Evolutionary conservation across 1,140 invertebrate species (phyloP).

Genomic region (Zaprionus vittiger): DNA sequence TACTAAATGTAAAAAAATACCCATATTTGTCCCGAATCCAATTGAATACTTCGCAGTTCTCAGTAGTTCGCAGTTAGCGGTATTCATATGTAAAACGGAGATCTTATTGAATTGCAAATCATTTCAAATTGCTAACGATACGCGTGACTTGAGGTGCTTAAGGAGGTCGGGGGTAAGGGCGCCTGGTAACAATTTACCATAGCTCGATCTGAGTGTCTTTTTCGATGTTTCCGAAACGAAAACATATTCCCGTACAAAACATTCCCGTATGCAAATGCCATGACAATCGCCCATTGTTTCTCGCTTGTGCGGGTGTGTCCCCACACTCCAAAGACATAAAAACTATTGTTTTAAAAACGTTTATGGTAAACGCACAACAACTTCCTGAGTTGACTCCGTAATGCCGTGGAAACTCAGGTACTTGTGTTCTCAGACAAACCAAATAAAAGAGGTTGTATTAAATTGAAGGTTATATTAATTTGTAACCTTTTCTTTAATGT

Average conservation of each 20-base stretch:
- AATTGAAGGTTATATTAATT: constrained; percentile 3
- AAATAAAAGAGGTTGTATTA: background rate
- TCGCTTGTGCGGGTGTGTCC: constrained; percentile 36
- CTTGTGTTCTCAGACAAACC: background rate
- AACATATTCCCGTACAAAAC: constrained; percentile 23
- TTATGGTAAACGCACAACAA: constrained; percentile 33
- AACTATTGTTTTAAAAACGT: constrained; percentile 22
- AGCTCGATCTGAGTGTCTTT: constrained; percentile 16
- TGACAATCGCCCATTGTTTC: constrained; percentile 26
- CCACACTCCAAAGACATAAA: constrained; percentile 20
- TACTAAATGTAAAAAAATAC: constrained; percentile 24
- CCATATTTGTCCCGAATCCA: constrained; percentile 43
- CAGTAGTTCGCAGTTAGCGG: constrained; percentile 41
- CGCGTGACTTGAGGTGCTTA: constrained; percentile 4
- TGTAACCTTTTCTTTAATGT: background rate
- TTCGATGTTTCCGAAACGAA: constrained; percentile 7
- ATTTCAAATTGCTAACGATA: constrained; percentile 50
- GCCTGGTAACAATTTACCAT: constrained; percentile 14
- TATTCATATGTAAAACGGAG: background rate
- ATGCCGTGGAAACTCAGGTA: background rate
- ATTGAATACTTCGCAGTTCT: constrained; percentile 50
- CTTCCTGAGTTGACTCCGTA: constrained; percentile 18
- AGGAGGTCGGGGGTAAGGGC: background rate
- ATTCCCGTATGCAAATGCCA: constrained; percentile 35
- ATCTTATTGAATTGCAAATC: constrained; percentile 69